Evolutionary conservation across 2,888 invertebrate genomes (phyloP).

Genomic region (Lissonota sp.): DNA sequence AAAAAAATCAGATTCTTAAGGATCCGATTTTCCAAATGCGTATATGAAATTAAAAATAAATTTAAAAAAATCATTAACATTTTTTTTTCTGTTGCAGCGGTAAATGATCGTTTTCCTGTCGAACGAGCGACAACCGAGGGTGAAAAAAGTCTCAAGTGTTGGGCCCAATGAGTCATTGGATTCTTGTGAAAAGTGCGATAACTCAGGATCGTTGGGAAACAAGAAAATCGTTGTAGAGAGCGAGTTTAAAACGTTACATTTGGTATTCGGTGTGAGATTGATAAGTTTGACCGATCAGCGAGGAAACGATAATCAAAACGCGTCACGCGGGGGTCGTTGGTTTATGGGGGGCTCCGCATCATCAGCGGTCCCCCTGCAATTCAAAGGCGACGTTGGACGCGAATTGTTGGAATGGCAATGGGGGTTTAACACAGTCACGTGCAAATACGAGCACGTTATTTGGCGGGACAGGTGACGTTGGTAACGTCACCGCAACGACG

Average conservation of each 20-base stretch:
- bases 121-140: constrained; percentile 60
- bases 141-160: constrained; percentile 48
- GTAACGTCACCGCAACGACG: constrained; percentile 55
- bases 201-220: neutral
- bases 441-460: constrained; percentile 74
- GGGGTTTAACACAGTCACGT: constrained; percentile 49
- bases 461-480: constrained; percentile 53
- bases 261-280: no score
- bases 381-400: constrained; percentile 67
- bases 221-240: no score
- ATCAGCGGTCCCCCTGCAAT: constrained; percentile 82
- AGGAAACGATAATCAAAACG: constrained; percentile 75
- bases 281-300: neutral
- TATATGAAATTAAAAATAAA: no score
- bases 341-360: constrained; percentile 83
- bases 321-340: constrained; percentile 83
- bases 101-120: constrained; percentile 59
- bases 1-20: no score
- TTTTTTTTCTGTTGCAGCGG: constrained; percentile 63
- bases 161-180: neutral
- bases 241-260: no score
- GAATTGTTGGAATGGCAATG: constrained; percentile 75
- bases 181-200: neutral
- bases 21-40: no score
- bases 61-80: no score